Evolutionary conservation across 2,888 invertebrate species (phyloP).

Genomic region (Leptarthrus brevirostris): DNA sequence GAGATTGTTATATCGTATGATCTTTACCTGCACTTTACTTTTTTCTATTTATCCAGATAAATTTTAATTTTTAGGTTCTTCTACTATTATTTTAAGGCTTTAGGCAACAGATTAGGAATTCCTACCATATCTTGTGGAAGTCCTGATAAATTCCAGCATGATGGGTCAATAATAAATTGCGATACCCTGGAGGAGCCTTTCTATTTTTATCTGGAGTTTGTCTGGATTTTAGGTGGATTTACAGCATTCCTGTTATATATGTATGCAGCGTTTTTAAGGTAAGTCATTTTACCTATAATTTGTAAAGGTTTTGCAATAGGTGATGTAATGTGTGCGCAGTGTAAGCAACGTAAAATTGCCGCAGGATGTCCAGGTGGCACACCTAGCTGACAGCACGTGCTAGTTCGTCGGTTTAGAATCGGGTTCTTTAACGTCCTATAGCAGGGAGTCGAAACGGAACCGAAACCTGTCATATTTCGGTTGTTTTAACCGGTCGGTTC

Average conservation of each 20-base stretch:
- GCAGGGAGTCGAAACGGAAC: too few relatives aligned
- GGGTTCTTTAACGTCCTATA: too few relatives aligned
- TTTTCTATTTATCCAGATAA: conserved; percentile 41
- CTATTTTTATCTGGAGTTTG: conserved; percentile 83
- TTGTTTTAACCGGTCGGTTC: too few relatives aligned
- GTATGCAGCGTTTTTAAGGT: conserved; percentile 77
- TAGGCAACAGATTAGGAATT: conserved; percentile 54
- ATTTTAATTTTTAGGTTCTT: conserved; percentile 49
- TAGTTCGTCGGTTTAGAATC: too few relatives aligned
- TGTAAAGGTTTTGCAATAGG: too few relatives aligned
- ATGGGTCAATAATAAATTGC: conserved; percentile 74
- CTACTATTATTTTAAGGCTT: conserved; percentile 54
- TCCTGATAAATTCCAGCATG: conserved; percentile 63
- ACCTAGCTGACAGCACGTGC: too few relatives aligned
- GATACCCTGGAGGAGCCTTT: conserved; percentile 83
- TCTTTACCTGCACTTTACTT: not conserved
- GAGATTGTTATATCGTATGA: conserved; percentile 73
- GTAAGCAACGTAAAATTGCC: too few relatives aligned
- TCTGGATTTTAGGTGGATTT: conserved; percentile 80
- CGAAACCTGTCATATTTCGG: too few relatives aligned
- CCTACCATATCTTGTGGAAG: conserved; percentile 65
- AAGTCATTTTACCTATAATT: conserved; percentile 34
- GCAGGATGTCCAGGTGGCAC: too few relatives aligned
- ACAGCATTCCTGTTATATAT: conserved; percentile 77
- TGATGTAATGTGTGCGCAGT: too few relatives aligned